Percentiles rank a stretch among this genome's conserved stretches.
phyloP scores from a whole-genome alignment of 2,113 vertebrate genomes.

The Tragelaphus scriptus region DNA sequence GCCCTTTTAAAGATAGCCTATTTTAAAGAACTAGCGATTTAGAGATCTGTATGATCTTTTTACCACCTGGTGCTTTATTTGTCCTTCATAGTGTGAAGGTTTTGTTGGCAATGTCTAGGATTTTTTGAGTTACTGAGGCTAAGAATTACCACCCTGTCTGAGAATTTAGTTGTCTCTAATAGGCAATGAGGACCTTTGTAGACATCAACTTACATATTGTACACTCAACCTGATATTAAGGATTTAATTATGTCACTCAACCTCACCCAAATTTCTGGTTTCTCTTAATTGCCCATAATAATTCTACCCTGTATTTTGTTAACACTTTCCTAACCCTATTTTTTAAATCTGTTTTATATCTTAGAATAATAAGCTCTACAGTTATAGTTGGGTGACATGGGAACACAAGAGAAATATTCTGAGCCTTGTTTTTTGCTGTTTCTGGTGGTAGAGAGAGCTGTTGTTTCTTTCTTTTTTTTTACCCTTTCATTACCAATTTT shows the following conservation, averaged over 20 bases:
- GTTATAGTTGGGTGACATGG: background rate
- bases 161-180: background rate
- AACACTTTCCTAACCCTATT: background rate
- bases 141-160: background rate
- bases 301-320: background rate
- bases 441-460: background rate
- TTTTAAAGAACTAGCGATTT: constrained; percentile 28
- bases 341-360: background rate
- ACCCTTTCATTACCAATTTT: background rate
- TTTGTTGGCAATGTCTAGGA: background rate
- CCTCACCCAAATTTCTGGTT: background rate
- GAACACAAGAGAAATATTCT: background rate
- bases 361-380: background rate
- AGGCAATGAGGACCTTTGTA: background rate
- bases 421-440: background rate
- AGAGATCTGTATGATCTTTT: background rate
- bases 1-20: background rate
- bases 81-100: background rate
- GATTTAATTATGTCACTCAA: background rate
- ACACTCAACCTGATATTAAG: background rate
- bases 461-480: background rate
- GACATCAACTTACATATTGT: background rate
- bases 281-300: background rate
- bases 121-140: constrained; percentile 1
- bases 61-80: background rate